These are phyloP conservation scores for Sarcophaga rosellei DNA, from an alignment of 2,888 invertebrate genomes.

Conservation along the genomic window DNA sequence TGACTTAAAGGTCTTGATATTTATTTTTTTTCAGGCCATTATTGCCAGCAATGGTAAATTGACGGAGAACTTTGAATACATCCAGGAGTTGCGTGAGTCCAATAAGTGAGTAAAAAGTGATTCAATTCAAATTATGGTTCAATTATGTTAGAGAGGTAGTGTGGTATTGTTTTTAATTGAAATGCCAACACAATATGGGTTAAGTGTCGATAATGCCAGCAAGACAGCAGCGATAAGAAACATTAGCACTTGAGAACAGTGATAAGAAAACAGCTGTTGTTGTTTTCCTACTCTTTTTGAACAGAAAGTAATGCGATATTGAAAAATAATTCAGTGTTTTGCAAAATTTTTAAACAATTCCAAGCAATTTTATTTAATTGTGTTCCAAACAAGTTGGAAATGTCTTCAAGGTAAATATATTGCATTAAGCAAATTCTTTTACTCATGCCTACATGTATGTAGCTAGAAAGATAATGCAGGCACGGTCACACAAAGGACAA, in stretches of 20 bases:
- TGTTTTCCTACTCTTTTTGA: background rate
- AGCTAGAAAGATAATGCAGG: too few relatives aligned
- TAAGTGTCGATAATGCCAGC: conserved; percentile 19
- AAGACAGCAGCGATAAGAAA: conserved; percentile 1
- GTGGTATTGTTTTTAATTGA: background rate
- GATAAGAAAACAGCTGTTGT: background rate
- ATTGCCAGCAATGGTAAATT: conserved; percentile 97
- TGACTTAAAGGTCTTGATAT: too few relatives aligned
- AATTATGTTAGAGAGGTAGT: background rate
- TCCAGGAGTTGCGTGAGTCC: conserved; percentile 90
- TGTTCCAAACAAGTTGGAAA: background rate
- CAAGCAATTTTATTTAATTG: too few relatives aligned
- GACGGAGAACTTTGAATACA: conserved; percentile 97
- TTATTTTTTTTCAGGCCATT: conserved; percentile 87
- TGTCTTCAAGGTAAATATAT: conserved; percentile 3
- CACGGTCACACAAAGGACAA: too few relatives aligned
- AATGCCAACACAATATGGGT: background rate
- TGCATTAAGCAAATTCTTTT: background rate
- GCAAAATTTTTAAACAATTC: too few relatives aligned
- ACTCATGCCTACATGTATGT: too few relatives aligned
- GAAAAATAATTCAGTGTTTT: too few relatives aligned
- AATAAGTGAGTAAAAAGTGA: conserved; percentile 82
- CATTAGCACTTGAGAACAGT: background rate
- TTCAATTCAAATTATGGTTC: background rate
- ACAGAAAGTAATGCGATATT: background rate